phyloP scores from a whole-genome alignment of 1,140 invertebrate species.

The Panagrolaimus sp. region DNA sequence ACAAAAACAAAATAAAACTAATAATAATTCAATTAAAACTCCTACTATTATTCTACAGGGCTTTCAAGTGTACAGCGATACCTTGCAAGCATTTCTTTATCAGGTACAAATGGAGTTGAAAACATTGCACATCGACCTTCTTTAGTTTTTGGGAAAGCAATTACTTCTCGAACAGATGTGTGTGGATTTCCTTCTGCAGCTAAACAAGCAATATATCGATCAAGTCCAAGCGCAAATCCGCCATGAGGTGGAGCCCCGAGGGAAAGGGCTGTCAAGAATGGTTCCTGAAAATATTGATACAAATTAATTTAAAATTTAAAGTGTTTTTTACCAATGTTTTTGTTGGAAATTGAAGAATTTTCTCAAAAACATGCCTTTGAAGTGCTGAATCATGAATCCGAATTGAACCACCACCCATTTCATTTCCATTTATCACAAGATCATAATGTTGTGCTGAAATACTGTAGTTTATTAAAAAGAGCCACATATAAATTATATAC shows the following conservation, averaged over 20 bases:
- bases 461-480: background rate
- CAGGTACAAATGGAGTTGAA: slow-evolving; percentile 72
- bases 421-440: slow-evolving; percentile 87
- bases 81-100: background rate
- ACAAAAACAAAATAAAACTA: no score
- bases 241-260: slow-evolving; percentile 93
- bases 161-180: slow-evolving; percentile 82
- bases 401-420: slow-evolving; percentile 94
- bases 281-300: slow-evolving; percentile 69
- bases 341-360: slow-evolving; percentile 34
- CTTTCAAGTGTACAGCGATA: background rate
- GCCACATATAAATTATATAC: slow-evolving; percentile 24
- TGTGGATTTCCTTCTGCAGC: slow-evolving; percentile 52
- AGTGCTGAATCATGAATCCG: slow-evolving; percentile 78
- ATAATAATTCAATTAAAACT: no score
- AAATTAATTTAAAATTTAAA: no score
- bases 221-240: slow-evolving; percentile 83
- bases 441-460: slow-evolving; percentile 80
- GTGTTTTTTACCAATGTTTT: slow-evolving; percentile 64
- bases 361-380: slow-evolving; percentile 69
- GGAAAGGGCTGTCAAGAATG: slow-evolving; percentile 79
- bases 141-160: slow-evolving; percentile 91
- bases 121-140: slow-evolving; percentile 81
- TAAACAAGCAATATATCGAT: slow-evolving; percentile 53
- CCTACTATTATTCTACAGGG: no score